Evolutionary conservation across 2,113 vertebrate genomes (phyloP), one percentile per base, ranked within the genome.

Genomic region (Pandion haliaetus): DNA sequence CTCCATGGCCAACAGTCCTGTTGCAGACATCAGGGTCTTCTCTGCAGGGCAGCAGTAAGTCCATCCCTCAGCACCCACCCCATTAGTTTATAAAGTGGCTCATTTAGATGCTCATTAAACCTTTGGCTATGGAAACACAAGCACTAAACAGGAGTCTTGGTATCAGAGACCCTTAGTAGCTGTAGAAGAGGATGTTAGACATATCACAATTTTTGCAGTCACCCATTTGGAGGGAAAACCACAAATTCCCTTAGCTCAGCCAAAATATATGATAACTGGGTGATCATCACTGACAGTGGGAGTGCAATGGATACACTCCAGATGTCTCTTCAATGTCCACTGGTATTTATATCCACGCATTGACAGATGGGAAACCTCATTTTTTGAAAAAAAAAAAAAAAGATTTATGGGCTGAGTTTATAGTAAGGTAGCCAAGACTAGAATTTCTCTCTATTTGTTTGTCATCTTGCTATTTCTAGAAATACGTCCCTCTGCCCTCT

Each of bases 301-400:
- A 93, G 74, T 91, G 94, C 50, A 78, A 47, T 47, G 84, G 91
- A 95, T 40, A 78, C 67, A 52, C 50, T 93, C 78, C 91, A 96
- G 79, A 97, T 86, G 90, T 86, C 63, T 97, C 59, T 58, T 86
- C 55, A 73, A 16, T 25, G 26, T 96, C 89, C 10, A 18, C 50
- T 91, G 74, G 82, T 59, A 47, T 85, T 95, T 95, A 36, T 55
- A 73, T 66, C 49, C 28, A 25, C 29, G 38, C 74, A 82, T 38
- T 88, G 84, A 71, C 89, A 97, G 91, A 94, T 95, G 93, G 84
- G 82, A 96, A 95, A 86, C 42, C 44, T 97, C 89, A 77, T 24
- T 82, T 91, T 24, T 82, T 91, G n/a, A 45, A 45, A 58, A 76
- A 61, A 32, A 21, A 65, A n/a, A 44, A 67, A 34, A 31, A 23